phyloP scores from a whole-genome alignment of 2,113 vertebrate genomes.

The Puffinus mauretanicus region DNA sequence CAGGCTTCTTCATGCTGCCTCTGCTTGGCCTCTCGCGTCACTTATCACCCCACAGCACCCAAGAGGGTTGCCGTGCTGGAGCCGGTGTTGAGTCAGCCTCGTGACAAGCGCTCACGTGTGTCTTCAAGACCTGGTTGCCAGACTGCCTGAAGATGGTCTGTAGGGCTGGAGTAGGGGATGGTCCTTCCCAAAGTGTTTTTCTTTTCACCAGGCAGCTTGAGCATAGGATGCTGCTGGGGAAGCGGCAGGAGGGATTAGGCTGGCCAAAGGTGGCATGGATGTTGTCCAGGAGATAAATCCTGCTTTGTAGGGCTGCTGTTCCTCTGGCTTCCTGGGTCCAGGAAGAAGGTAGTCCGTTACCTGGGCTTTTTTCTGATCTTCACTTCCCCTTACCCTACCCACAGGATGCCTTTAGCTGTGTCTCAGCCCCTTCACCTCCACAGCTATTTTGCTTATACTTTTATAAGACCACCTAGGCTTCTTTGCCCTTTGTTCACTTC shows the following conservation, averaged over 20 bases:
- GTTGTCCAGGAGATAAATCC: neutral
- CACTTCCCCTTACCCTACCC: neutral
- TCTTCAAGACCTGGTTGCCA: neutral
- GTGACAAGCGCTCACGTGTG: accelerated
- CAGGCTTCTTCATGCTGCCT: neutral
- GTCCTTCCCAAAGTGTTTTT: neutral
- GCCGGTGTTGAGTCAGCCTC: neutral
- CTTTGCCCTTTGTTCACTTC: neutral
- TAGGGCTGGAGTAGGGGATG: neutral
- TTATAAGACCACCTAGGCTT: neutral
- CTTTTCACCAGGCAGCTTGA: neutral
- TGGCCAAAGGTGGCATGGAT: neutral
- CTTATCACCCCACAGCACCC: neutral
- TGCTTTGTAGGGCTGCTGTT: neutral
- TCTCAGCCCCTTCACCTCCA: neutral
- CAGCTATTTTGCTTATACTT: neutral
- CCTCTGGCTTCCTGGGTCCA: neutral
- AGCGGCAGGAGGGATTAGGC: neutral
- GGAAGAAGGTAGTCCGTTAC: neutral
- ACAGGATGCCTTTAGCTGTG: neutral
- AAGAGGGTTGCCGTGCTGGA: neutral
- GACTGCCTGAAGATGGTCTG: neutral
- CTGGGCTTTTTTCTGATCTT: neutral
- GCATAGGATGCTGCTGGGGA: neutral
- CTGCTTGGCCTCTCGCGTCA: accelerated